Base-by-base conservation (phyloP, 2,113 vertebrate genomes). In the Sarotherodon lohbergeri region DNA sequence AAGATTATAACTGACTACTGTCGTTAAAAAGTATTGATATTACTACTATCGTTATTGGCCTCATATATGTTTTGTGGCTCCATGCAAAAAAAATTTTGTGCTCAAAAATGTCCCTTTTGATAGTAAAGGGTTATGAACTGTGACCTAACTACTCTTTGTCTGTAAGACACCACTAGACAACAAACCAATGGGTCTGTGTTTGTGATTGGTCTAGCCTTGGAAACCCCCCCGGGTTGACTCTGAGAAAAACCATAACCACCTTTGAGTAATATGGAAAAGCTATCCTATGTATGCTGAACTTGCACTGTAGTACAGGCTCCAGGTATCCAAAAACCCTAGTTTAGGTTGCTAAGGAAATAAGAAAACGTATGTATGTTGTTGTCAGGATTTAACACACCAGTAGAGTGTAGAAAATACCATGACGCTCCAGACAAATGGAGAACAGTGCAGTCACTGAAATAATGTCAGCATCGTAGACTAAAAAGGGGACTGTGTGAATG, bases 341-440 rank as follows among this genome's bases (percentile, higher is more conserved):
- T 73, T 73, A 2, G 7, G 22, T 27, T 57, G 36, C 52, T 41
- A 36, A 56, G 6, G n/a, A 56, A 80, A 39, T 41, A 56, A 41
- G 52, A 56, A 39, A 22, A 56, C 6, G n/a, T 10, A 0, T 50
- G 46, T 6, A 41, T 54, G 5, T 19, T 41, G 14, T 43, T 32
- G n/a, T 82, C 9, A 52, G 10, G 54, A 56, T 43, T 84, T 9
- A 41, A 56, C 78, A 81, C 73, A 14, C 9, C 34, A 80, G 79
- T 48, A n/a, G 9, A 76, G 57, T 87, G 80, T 32, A 91, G 90
- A 93, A 91, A 68, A 85, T 84, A 81, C 89, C 22, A 86, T 54
- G 29, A 80, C 56, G 87, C 36, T 46, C 86, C 22, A 81, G 68
- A 73, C 52, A 52, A 87, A 68, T 27, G 36, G n/a, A 86, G 59